Percentiles rank a stretch among this genome's conserved stretches.
These are phyloP conservation scores for Eremophila alpestris DNA, from an alignment of 2,797 vertebrate species.

Conservation along the genomic window DNA sequence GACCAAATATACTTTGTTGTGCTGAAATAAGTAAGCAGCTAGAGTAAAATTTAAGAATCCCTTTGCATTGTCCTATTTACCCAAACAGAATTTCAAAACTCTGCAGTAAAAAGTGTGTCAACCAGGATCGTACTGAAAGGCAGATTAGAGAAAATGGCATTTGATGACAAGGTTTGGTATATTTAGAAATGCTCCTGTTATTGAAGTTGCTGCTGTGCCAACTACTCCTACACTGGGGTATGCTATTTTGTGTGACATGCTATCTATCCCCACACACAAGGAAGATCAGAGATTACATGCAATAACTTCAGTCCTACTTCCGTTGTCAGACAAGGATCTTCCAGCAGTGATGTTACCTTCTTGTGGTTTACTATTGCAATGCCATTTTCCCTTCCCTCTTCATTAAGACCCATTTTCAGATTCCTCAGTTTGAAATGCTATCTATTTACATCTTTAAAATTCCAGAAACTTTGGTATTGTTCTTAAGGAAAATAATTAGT, in stretches of 20 bases:
- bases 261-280: neutral
- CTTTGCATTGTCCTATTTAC: neutral
- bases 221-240: slow-evolving; percentile 6
- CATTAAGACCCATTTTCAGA: neutral
- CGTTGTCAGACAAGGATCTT: slow-evolving; percentile 4
- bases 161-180: slow-evolving; percentile 9
- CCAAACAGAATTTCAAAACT: neutral
- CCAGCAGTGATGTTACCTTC: neutral
- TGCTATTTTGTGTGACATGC: slow-evolving; percentile 5
- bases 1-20: neutral
- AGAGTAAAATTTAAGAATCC: neutral
- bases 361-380: slow-evolving; percentile 10
- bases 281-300: slow-evolving; percentile 1
- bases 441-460: neutral
- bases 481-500: neutral
- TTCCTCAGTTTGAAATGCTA: neutral
- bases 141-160: neutral
- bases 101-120: neutral
- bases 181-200: slow-evolving; percentile 7
- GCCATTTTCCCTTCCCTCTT: neutral
- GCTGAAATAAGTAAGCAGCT: neutral
- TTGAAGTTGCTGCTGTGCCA: slow-evolving; percentile 15
- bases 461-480: neutral
- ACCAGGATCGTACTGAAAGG: neutral
- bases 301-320: neutral